Evolutionary conservation across 2,797 vertebrate species (phyloP).

Genomic region (Euphonia xanthogaster): DNA sequence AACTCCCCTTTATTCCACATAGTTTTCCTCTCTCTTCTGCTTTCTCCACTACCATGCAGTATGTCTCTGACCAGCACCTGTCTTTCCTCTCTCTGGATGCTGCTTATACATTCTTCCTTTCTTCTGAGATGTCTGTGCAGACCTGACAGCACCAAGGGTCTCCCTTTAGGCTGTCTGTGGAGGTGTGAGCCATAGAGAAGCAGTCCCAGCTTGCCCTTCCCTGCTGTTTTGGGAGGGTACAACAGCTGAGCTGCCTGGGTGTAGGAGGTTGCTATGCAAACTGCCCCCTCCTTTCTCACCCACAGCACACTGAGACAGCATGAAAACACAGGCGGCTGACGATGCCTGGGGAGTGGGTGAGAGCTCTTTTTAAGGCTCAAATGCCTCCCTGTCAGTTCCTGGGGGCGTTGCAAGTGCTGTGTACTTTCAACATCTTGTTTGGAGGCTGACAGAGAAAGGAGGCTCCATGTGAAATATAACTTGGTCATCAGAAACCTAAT

Average conservation of each 20-base stretch:
- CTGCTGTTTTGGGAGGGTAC: not conserved
- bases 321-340: slow-evolving; percentile 15
- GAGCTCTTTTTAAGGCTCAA: slow-evolving; percentile 28
- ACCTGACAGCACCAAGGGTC: not conserved
- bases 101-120: not conserved
- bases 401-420: slow-evolving; percentile 59
- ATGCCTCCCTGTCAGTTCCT: slow-evolving; percentile 49
- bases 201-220: not conserved
- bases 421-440: slow-evolving; percentile 64
- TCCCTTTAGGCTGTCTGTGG: not conserved
- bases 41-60: not conserved
- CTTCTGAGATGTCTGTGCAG: not conserved
- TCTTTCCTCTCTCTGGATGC: not conserved
- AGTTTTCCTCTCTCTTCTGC: not conserved
- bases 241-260: slow-evolving; percentile 54
- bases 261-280: slow-evolving; percentile 66
- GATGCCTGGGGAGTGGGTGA: slow-evolving; percentile 46
- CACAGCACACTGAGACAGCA: slow-evolving; percentile 37
- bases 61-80: not conserved
- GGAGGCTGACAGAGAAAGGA: slow-evolving; percentile 50
- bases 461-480: slow-evolving; percentile 57
- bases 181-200: not conserved
- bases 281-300: slow-evolving; percentile 52
- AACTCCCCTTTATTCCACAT: not conserved
- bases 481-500: slow-evolving; percentile 62